Base-by-base conservation (phyloP, 1,140 invertebrate species). In the Helicorthomorpha holstii region DNA sequence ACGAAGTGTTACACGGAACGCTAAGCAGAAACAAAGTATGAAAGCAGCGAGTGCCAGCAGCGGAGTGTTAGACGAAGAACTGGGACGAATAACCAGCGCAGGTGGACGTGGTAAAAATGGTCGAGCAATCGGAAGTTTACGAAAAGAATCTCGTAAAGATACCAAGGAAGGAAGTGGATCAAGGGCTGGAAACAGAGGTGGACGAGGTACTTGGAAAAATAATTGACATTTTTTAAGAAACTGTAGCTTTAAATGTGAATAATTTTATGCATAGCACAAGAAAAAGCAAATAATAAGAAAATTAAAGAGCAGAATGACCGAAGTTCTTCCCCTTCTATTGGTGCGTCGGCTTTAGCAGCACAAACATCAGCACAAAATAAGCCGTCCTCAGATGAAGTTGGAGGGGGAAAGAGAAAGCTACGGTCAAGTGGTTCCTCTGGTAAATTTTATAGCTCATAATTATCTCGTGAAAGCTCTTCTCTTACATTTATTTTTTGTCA, bases 381-480 rank as follows among this genome's bases (percentile, higher is more conserved):
- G n/a, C n/a, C n/a, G n/a, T 34, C n/a, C 10, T 23, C 4, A 47
- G 29, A 34, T 3, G 49, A 25, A 51, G 16, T 12, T n/a, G 23
- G 23, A 43, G 49, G 21, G 27, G 52, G 29, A 10, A 58, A 58
- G 53, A 54, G 57, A 42, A 58, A 58, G 49, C 54, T 54, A 27
- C 27, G 57, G 23, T 51, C 49, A 25, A 58, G 52, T 27, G 42
- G 3, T 2, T 26, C 27, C 16, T 38, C 50, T 19, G 57, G 57
- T 58, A 49, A 49, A 41, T 41, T 12, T n/a, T n/a, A n/a, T n/a
- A n/a, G n/a, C n/a, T n/a, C n/a, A n/a, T n/a, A n/a, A n/a, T n/a
- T n/a, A n/a, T n/a, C n/a, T n/a, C n/a, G n/a, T n/a, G n/a, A n/a
- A n/a, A n/a, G n/a, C n/a, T n/a, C n/a, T n/a, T n/a, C n/a, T n/a